A percentile compares a stretch with the other conserved stretches of the same genome.
Conservation (phyloP, 1,140 invertebrate species). For the Lamellibrachia luymesi region DNA sequence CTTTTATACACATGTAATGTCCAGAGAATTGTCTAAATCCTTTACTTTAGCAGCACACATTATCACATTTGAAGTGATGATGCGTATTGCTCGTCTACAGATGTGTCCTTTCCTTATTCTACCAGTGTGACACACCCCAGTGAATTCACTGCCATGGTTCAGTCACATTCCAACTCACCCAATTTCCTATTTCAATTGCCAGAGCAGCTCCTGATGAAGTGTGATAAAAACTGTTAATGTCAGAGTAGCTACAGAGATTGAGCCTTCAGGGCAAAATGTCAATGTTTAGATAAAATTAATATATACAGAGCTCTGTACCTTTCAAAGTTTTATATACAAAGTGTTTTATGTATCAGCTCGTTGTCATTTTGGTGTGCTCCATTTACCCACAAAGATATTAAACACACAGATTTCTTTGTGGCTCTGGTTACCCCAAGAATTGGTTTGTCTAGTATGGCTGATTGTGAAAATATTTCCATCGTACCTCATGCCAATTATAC, state of each 20-base stretch:
- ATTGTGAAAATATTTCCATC: neutral
- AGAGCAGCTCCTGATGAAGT: neutral
- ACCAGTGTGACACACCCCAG: neutral
- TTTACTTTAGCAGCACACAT: no score
- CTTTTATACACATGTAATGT: no score
- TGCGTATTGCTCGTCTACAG: no score
- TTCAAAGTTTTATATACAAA: neutral
- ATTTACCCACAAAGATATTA: neutral
- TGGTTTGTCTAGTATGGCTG: neutral
- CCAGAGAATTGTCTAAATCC: no score
- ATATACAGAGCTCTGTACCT: neutral
- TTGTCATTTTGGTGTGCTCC: neutral
- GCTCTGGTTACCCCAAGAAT: neutral
- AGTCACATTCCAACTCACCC: neutral
- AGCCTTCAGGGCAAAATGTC: neutral
- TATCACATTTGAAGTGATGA: no score
- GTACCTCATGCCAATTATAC: neutral
- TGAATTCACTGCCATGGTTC: neutral
- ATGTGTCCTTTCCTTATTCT: neutral
- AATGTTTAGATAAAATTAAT: neutral
- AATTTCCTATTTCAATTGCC: constrained; percentile 5
- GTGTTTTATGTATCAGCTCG: neutral
- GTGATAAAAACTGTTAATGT: neutral
- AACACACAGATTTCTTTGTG: neutral
- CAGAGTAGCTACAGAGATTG: neutral